These are phyloP conservation scores for Spialia ferax DNA, from an alignment of 2,888 invertebrate species.

Conservation along the genomic window DNA sequence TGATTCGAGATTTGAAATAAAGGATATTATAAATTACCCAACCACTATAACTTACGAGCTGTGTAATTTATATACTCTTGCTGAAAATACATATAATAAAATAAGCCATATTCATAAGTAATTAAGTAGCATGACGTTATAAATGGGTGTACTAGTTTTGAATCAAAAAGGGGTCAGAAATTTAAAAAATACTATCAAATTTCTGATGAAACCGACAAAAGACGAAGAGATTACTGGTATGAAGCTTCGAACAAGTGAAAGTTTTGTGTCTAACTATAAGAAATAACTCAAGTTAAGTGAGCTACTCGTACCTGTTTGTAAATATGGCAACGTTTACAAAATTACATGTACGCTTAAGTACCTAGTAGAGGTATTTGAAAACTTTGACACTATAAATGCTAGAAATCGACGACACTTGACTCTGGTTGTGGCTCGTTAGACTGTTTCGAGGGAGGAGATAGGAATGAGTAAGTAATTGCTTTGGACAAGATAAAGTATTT, in stretches of 20 bases:
- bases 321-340: background rate
- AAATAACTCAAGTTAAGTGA: background rate
- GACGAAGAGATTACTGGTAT: too few species aligned
- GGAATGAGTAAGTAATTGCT: background rate
- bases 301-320: background rate
- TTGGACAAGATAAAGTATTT: constrained; percentile 10
- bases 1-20: too few species aligned
- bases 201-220: too few species aligned
- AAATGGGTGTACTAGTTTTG: background rate
- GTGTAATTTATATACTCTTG: background rate
- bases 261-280: background rate
- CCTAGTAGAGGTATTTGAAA: constrained; percentile 13
- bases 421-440: constrained; percentile 16
- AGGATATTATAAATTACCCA: too few species aligned
- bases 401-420: constrained; percentile 22
- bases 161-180: too few species aligned
- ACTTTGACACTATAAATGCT: constrained; percentile 29
- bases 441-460: constrained; percentile 1
- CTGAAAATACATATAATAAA: too few species aligned
- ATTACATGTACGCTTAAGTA: background rate
- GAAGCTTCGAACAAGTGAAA: too few species aligned
- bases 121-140: background rate
- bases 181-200: too few species aligned
- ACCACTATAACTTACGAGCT: background rate
- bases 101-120: background rate